A percentile compares a stretch with the other conserved stretches of the same genome.
Conservation (phyloP, 2,797 vertebrate genomes). For the Momotus momota region DNA sequence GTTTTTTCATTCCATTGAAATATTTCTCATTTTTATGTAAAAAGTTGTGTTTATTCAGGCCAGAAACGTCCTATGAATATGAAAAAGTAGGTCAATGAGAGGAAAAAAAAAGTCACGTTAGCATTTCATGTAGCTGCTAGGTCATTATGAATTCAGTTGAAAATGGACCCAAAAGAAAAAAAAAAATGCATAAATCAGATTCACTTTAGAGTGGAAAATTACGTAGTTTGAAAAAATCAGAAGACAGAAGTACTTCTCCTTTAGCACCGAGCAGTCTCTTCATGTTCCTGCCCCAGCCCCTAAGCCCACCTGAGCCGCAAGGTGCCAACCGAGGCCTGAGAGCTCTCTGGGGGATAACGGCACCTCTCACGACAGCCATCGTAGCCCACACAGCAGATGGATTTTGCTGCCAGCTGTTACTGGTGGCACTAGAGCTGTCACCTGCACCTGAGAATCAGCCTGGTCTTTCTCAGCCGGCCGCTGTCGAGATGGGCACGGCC, state of each 20-base stretch:
- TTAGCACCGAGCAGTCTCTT: background rate
- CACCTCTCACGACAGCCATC: background rate
- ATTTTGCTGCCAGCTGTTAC: background rate
- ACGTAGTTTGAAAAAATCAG: background rate
- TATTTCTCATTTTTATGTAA: background rate
- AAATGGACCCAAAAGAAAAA: background rate
- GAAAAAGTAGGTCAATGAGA: background rate
- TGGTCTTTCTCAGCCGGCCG: background rate
- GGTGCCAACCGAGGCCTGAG: accelerated
- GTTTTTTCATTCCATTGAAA: background rate
- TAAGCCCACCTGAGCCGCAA: accelerated
- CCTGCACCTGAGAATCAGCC: background rate
- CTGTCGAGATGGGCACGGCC: accelerated
- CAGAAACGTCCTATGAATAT: background rate
- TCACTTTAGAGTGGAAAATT: constrained; percentile 12
- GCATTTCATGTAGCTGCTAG: background rate
- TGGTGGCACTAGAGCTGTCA: background rate
- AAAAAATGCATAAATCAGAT: background rate
- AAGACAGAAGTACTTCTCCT: background rate
- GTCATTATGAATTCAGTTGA: background rate
- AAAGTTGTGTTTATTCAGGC: background rate
- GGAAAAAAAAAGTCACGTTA: background rate
- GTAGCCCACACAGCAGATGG: accelerated
- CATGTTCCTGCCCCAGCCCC: background rate
- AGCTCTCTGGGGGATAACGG: background rate